Conservation (phyloP, 2,888 invertebrate genomes). For the Drosophila multiciliata region DNA sequence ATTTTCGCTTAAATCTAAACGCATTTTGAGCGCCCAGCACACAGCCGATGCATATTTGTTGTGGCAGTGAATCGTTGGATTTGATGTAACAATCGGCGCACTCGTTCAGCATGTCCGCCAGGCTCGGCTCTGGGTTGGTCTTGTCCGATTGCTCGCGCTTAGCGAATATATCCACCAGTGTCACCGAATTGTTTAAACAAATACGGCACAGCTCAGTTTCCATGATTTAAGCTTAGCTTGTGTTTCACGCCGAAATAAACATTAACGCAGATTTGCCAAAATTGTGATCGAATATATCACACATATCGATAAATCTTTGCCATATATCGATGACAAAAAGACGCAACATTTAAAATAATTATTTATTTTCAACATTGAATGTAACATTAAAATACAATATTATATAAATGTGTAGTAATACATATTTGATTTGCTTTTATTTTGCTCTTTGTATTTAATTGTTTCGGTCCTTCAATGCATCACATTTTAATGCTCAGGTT, state of each 20-base stretch:
- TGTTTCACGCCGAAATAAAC: background rate
- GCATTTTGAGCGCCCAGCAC: slow-evolving; percentile 40
- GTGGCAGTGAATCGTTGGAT: slow-evolving; percentile 34
- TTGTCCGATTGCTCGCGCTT: slow-evolving; percentile 7
- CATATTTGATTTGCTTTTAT: slow-evolving; percentile 21
- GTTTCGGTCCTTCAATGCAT: slow-evolving; percentile 53
- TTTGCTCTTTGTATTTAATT: slow-evolving; percentile 27
- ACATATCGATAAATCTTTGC: slow-evolving; percentile 15
- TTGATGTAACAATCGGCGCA: slow-evolving; percentile 34
- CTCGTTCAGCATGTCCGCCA: slow-evolving; percentile 53
- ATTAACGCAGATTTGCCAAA: background rate
- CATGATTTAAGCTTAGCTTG: slow-evolving; percentile 21
- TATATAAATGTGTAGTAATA: slow-evolving; percentile 59
- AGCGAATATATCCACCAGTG: slow-evolving; percentile 43
- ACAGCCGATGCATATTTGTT: slow-evolving; percentile 41
- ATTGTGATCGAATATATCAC: slow-evolving; percentile 14
- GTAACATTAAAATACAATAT: slow-evolving; percentile 66
- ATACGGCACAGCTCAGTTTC: slow-evolving; percentile 32
- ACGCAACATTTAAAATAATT: slow-evolving; percentile 61
- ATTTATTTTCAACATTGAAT: slow-evolving; percentile 80
- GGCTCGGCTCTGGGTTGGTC: slow-evolving; percentile 27
- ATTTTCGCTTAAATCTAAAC: slow-evolving; percentile 41
- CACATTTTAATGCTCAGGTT: slow-evolving; percentile 69
- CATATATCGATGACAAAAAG: slow-evolving; percentile 35
- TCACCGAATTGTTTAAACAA: slow-evolving; percentile 27